Percentiles rank a stretch among this genome's conserved stretches.
Conservation (phyloP, 2,888 invertebrate genomes). For the Torymus auratus region DNA sequence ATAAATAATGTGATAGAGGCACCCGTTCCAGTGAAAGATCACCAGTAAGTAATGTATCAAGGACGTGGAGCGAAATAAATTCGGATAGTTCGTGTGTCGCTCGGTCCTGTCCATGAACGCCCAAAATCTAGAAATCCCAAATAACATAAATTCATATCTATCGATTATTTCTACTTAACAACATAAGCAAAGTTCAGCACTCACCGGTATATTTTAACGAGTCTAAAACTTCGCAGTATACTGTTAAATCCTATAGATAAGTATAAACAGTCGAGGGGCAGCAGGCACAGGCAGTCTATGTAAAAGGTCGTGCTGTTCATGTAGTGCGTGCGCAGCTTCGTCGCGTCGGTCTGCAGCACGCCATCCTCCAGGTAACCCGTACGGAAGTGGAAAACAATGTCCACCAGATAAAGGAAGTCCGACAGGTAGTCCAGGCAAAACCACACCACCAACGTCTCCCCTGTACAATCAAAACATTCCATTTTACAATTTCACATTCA, state of each 20-base stretch:
- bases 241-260: constrained; percentile 98
- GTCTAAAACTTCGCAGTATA: constrained; percentile 94
- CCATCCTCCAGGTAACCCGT: constrained; percentile 99
- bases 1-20: constrained; percentile 97
- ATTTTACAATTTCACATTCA: no score
- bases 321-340: constrained; percentile 95
- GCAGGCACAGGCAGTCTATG: constrained; percentile 97
- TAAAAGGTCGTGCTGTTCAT: constrained; percentile 99
- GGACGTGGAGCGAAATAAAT: constrained; percentile 94
- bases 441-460: constrained; percentile 94
- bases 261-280: constrained; percentile 98
- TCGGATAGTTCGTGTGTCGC: constrained; percentile 98
- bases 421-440: constrained; percentile 98
- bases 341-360: constrained; percentile 96
- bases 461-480: constrained; percentile 74
- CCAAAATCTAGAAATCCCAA: constrained; percentile 83
- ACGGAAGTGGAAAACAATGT: constrained; percentile 97
- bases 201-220: constrained; percentile 95
- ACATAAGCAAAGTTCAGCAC: constrained; percentile 42
- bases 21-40: constrained; percentile 99
- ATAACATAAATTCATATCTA: no score
- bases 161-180: no score
- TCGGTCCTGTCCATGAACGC: constrained; percentile 99
- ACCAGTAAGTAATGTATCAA: constrained; percentile 97
- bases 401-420: constrained; percentile 96